Evolutionary conservation across 2,888 invertebrate genomes (phyloP), one percentile per base, ranked within the genome.

Genomic region (Lasius fuliginosus): DNA sequence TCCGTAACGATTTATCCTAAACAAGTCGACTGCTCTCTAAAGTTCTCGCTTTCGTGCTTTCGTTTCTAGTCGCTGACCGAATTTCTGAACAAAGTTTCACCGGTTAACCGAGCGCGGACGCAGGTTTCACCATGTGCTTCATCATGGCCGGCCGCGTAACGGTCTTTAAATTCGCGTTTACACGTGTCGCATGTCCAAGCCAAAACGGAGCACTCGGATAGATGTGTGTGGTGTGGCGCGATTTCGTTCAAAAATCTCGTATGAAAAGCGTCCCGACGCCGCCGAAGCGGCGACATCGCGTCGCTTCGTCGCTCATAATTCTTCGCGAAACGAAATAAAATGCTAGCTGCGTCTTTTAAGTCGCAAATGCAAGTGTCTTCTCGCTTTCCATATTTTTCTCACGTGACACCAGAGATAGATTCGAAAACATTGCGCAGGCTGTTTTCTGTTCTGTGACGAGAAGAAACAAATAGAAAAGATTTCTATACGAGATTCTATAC

Each of bases 161-260:
- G 30, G 46, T 11, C 73, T 81, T 81, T 81, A 81, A 81, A 81
- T 71, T 81, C 73, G 71, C 79, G 46, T 81, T 81, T 81, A 81
- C 79, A 81, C 71, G 60, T 81, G 79, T 71, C 79, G 60, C 58
- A 23, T 3, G 71, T 71, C 33, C 79, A 60, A 56, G 60, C 18
- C 27, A 18, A 46, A n/a, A 5, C 58, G 12, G 12, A 18, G 27
- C 23, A 15, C 8, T 8, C 71, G n/a, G 46, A 71, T 71, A 60
- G 60, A 79, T 23, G 23, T 23, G 23, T 60, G 1, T 23, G n/a
- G 18, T 9, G 18, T 12, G 18, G 33, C 8, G 23, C 4, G 42
- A 9, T 60, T 56, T 23, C 33, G 71, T 36, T 81, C 27, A 36
- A n/a, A 56, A 30, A 56, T 65, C 36, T 5, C 12, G 23, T n/a